Base-by-base conservation (phyloP, 2,113 vertebrate species). In the Callipepla squamata region DNA sequence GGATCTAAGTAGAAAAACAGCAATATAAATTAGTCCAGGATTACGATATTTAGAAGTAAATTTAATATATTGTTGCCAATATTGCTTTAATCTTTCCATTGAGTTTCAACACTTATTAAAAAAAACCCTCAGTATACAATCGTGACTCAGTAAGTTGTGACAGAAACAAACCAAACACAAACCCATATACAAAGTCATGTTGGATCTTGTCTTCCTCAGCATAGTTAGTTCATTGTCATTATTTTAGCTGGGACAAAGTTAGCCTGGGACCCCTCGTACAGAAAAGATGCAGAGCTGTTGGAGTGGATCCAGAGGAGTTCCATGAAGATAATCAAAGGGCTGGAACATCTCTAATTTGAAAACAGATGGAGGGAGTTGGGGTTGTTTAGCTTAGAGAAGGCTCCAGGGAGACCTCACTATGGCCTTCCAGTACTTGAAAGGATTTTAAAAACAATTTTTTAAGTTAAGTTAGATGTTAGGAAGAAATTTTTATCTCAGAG, bases 91-190 rank as follows among this genome's bases (percentile, higher is more conserved):
- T 92, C 47, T 53, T 66, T 90, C 69, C 69, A 88, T 95, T 65
- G 86, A 84, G 80, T 88, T 95, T 92, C 63, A 80, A 55, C 36
- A 86, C 25, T 84, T 69, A 92, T 94, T 75, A 73, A 80, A 92
- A 91, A 84, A 72, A 21, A 77, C 10, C 13, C 69, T 86, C 59
- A 45, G 5, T 55, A 70, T 8, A 19, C n/a, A 59, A 45, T 74
- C 55, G 55, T 74, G 30, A 5, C 7, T 83, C 36, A 83, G 11
- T 80, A 90, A 92, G 8, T 11, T 15, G 13, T 68, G 61, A 69
- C 26, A 26, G 2, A 88, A 50, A 53, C 3, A 69, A 83, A 20
- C 15, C 63, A 55, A 63, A 79, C 42, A 45, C 74, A 80, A 38
- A 1, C 1, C 5, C 6, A 13, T 19, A 13, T 0, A 2, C 12